Percentiles rank a stretch among this genome's conserved stretches.
These are phyloP conservation scores for Protosalanx chinensis DNA, from an alignment of 2,797 vertebrate species.

Conservation along the genomic window DNA sequence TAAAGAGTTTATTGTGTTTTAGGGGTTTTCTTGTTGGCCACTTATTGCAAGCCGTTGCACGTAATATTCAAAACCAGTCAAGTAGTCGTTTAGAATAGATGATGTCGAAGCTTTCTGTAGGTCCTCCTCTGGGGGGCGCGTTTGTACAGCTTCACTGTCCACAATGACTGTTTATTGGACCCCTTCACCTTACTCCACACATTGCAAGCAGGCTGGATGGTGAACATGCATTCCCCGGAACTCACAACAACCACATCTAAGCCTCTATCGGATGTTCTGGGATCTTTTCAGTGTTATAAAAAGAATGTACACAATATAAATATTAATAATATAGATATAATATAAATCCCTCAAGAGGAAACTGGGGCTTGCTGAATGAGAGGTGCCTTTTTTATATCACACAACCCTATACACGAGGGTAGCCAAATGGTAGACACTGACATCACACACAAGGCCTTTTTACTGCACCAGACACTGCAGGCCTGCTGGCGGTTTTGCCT, in stretches of 20 bases:
- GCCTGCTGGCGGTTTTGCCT: background rate
- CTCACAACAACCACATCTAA: background rate
- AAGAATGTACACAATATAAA: no score
- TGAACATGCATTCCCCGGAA: slow-evolving; percentile 67
- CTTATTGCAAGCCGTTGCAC: no score
- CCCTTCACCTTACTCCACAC: slow-evolving; percentile 40
- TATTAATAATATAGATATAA: no score
- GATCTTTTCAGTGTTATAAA: background rate
- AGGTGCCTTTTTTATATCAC: background rate
- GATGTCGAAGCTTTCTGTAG: slow-evolving; percentile 78
- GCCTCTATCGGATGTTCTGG: background rate
- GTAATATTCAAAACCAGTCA: no score
- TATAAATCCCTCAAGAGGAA: slow-evolving; percentile 82
- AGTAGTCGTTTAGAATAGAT: background rate
- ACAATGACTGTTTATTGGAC: slow-evolving; percentile 61
- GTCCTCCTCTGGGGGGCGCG: slow-evolving; percentile 80
- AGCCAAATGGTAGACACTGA: slow-evolving; percentile 18
- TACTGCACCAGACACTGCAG: slow-evolving; percentile 4
- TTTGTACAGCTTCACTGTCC: slow-evolving; percentile 73
- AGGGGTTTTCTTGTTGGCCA: slow-evolving; percentile 11
- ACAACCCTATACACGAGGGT: background rate
- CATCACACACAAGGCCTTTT: slow-evolving; percentile 14
- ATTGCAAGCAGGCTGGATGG: slow-evolving; percentile 76
- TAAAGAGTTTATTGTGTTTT: slow-evolving; percentile 36
- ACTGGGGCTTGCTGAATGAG: slow-evolving; percentile 74